A percentile compares a stretch with the other conserved stretches of the same genome.
Conservation (phyloP, 2,113 vertebrate genomes). For the Brachypteracias leptosomus region DNA sequence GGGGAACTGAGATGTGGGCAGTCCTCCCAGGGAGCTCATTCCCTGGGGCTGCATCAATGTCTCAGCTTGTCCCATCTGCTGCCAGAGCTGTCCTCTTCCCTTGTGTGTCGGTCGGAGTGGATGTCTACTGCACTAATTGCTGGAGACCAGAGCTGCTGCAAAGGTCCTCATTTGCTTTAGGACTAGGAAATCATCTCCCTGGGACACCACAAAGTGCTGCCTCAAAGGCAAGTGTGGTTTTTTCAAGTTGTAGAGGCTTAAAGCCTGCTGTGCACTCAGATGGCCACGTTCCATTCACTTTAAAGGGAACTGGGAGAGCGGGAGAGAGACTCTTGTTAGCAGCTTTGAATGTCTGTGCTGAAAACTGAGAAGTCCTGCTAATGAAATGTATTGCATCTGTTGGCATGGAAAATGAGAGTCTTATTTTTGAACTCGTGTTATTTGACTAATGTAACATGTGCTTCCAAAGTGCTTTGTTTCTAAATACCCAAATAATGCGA, state of each 20-base stretch:
- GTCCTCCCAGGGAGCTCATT: background rate
- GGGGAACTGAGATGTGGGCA: background rate
- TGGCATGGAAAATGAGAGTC: background rate
- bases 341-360: background rate
- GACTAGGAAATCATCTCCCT: background rate
- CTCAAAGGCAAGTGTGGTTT: background rate
- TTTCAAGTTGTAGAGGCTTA: background rate
- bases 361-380: background rate
- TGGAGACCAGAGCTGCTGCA: constrained; percentile 25
- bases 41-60: background rate
- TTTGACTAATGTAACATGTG: background rate
- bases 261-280: background rate
- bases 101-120: background rate
- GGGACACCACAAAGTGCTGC: background rate
- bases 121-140: background rate
- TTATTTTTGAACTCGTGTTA: background rate
- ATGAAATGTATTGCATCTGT: background rate
- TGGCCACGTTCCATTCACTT: background rate
- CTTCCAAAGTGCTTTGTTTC: background rate
- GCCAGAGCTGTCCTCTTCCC: background rate
- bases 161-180: background rate
- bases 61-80: constrained; percentile 34
- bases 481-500: background rate
- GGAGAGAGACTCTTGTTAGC: background rate
- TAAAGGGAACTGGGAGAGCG: background rate